Evolutionary conservation across 30 jellyfish, hydroid and myxozoan genomes (phyloP).

Genomic region (Hydra vulgaris): DNA sequence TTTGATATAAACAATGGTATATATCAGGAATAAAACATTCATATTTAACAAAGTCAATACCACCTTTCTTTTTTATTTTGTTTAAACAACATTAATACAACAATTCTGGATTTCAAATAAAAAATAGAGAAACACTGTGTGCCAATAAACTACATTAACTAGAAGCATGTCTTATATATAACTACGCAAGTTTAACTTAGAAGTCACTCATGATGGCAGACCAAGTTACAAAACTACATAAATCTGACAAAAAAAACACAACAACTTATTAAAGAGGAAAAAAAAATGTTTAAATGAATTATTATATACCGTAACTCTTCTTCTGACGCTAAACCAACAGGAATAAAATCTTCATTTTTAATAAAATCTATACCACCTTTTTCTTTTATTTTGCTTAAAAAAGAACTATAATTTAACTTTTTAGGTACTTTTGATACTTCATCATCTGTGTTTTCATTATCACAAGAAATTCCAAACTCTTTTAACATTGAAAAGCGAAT

Average conservation of each 20-base stretch:
- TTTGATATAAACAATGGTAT: not conserved
- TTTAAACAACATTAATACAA: too few species aligned
- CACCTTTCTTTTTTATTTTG: too few species aligned
- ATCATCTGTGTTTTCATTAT: not conserved
- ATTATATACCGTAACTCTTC: not conserved
- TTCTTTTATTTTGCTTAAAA: not conserved
- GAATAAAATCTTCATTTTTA: not conserved
- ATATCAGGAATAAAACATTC: not conserved
- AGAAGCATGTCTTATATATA: too few species aligned
- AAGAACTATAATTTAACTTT: not conserved
- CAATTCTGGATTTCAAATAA: too few species aligned
- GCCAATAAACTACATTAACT: too few species aligned
- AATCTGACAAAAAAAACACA: too few species aligned
- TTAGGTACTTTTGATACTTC: not conserved
- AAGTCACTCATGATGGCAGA: too few species aligned
- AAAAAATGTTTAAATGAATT: not conserved
- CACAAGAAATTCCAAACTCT: constrained; percentile 1
- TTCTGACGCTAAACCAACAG: not conserved
- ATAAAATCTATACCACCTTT: not conserved
- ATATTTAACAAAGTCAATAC: too few species aligned
- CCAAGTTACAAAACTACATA: too few species aligned
- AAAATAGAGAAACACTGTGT: too few species aligned
- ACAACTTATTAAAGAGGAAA: not conserved
- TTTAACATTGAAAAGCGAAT: constrained; percentile 5
- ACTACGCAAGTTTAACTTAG: too few species aligned